Evolutionary conservation across 2,888 invertebrate genomes (phyloP).

Genomic region (Himalopsyche tibetana): DNA sequence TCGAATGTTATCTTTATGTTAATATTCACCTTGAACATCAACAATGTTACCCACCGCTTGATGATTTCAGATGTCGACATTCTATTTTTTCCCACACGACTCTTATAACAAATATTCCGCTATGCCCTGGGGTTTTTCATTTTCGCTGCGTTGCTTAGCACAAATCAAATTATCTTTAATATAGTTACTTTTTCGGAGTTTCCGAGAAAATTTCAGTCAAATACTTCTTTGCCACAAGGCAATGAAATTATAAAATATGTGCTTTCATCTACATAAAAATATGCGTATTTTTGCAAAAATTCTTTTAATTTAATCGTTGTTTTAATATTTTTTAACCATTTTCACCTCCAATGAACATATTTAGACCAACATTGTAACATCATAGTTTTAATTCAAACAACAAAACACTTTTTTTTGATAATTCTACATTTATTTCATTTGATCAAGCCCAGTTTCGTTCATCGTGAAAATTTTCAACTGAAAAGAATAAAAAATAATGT

Average conservation of each 20-base stretch:
- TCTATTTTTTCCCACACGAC: slow-evolving; percentile 33
- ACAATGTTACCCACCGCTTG: slow-evolving; percentile 33
- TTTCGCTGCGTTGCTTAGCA: slow-evolving; percentile 47
- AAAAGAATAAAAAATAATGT: too few species aligned
- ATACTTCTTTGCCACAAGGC: not conserved
- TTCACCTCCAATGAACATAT: too few species aligned
- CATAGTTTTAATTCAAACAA: too few species aligned
- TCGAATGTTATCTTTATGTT: slow-evolving; percentile 52
- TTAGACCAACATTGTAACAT: too few species aligned
- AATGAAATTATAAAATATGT: slow-evolving; percentile 2
- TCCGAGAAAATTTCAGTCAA: slow-evolving; percentile 39
- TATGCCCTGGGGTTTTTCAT: slow-evolving; percentile 51
- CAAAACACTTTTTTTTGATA: too few species aligned
- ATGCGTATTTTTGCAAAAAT: too few species aligned
- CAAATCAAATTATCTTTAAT: slow-evolving; percentile 46
- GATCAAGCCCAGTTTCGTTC: too few species aligned
- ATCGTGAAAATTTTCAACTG: too few species aligned
- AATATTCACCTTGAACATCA: slow-evolving; percentile 52
- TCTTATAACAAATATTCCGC: slow-evolving; percentile 22
- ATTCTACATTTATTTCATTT: too few species aligned
- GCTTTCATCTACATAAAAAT: slow-evolving; percentile 11
- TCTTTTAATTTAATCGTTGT: too few species aligned
- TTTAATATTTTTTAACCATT: too few species aligned
- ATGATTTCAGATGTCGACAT: slow-evolving; percentile 54
- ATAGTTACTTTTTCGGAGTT: slow-evolving; percentile 30